phyloP scores from a whole-genome alignment of 2,113 vertebrate species.

The Corvus cornix region DNA sequence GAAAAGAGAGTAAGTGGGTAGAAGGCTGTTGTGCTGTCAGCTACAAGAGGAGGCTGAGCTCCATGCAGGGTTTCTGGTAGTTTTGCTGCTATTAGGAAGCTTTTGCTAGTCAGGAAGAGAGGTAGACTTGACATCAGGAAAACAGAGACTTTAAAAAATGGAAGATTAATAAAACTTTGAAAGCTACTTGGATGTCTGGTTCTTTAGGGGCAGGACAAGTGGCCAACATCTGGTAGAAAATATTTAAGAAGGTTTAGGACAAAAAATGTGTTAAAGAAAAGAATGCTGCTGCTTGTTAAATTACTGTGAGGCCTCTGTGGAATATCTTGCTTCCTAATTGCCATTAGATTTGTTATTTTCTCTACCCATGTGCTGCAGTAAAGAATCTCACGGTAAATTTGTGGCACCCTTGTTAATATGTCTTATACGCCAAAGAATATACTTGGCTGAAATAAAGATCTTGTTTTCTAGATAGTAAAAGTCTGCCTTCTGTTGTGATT shows the following conservation, averaged over 20 bases:
- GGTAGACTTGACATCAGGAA: not conserved
- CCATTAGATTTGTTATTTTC: not conserved
- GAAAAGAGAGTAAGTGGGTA: not conserved
- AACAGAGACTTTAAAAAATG: not conserved
- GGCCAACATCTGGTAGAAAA: not conserved
- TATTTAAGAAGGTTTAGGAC: not conserved
- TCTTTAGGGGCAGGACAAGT: not conserved
- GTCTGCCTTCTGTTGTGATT: not conserved
- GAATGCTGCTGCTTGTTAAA: not conserved
- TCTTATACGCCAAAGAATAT: not conserved
- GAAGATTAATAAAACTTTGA: not conserved
- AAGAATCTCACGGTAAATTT: not conserved
- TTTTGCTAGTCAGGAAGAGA: not conserved
- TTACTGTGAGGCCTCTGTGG: not conserved
- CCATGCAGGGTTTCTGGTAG: not conserved
- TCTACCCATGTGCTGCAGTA: not conserved
- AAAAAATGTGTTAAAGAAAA: not conserved
- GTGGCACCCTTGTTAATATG: not conserved
- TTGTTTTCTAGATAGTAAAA: not conserved
- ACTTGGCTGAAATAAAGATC: not conserved
- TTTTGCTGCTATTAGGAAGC: constrained; percentile 23
- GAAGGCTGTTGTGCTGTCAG: constrained; percentile 21
- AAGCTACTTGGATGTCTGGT: not conserved
- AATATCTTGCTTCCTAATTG: not conserved
- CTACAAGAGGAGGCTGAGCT: not conserved